Conservation (phyloP, 2,888 invertebrate species). For the Willowsia nigromaculata region DNA sequence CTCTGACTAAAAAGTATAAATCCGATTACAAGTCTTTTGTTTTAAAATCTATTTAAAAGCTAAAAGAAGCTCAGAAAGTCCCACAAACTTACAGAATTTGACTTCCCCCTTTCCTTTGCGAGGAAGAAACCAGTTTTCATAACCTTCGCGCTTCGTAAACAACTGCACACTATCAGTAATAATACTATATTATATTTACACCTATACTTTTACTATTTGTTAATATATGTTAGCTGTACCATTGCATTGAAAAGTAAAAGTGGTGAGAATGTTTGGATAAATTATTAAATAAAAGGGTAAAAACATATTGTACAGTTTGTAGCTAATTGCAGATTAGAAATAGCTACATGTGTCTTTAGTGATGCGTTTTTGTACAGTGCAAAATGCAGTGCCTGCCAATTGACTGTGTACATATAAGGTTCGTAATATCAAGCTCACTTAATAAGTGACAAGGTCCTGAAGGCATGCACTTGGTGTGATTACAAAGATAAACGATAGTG, state of each 20-base stretch:
- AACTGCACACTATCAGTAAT: neutral
- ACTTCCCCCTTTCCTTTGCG: neutral
- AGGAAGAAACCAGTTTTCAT: constrained; percentile 29
- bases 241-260: constrained; percentile 44
- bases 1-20: no score
- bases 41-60: neutral
- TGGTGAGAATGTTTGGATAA: neutral
- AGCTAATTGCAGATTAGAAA: constrained; percentile 2
- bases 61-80: neutral
- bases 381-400: neutral
- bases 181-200: neutral
- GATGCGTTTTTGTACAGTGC: constrained; percentile 1
- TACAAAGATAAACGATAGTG: neutral
- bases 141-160: neutral
- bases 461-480: neutral
- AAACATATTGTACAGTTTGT: neutral
- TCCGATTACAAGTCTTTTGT: no score
- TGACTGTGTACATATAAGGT: neutral
- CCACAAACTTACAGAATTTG: neutral
- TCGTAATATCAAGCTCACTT: neutral
- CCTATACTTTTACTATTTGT: neutral
- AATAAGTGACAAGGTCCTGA: constrained; percentile 13
- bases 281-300: neutral
- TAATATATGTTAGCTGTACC: neutral
- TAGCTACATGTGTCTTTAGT: neutral